phyloP scores from a whole-genome alignment of 2,888 invertebrate species.

The Drosophila affinis region DNA sequence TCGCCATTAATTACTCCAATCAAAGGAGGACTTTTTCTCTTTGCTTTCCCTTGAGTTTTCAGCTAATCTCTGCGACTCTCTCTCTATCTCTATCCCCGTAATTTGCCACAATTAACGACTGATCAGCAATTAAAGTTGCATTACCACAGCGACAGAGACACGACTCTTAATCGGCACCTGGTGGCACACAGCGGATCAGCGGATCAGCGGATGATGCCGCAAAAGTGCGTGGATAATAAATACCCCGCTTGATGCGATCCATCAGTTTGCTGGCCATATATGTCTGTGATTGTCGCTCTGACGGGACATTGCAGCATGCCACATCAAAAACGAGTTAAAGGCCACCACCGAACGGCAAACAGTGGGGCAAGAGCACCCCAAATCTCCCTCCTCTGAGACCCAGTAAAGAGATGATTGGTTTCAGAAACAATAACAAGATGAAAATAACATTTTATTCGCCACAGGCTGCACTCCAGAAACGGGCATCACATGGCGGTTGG shows the following conservation, averaged over 20 bases:
- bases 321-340: constrained; percentile 77
- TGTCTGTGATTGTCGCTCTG: constrained; percentile 43
- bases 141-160: constrained; percentile 53
- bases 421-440: constrained; percentile 44
- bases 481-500: constrained; percentile 7
- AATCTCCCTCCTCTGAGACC: not conserved
- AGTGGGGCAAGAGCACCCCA: too few relatives aligned
- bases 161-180: constrained; percentile 62
- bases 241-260: constrained; percentile 36
- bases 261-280: constrained; percentile 19
- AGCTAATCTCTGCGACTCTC: constrained; percentile 10
- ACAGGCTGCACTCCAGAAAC: constrained; percentile 9
- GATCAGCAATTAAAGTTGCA: constrained; percentile 77
- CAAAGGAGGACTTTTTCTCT: constrained; percentile 50
- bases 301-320: constrained; percentile 18
- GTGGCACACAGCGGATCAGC: constrained; percentile 46
- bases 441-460: constrained; percentile 60
- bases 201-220: constrained; percentile 63
- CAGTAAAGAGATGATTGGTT: not conserved
- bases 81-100: constrained; percentile 43
- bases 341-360: constrained; percentile 50
- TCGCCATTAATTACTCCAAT: constrained; percentile 69
- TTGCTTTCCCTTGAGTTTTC: too few relatives aligned
- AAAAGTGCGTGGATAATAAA: constrained; percentile 70
- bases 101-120: constrained; percentile 78